phyloP scores from a whole-genome alignment of 2,888 invertebrate genomes.

The Eupeodes luniger region DNA sequence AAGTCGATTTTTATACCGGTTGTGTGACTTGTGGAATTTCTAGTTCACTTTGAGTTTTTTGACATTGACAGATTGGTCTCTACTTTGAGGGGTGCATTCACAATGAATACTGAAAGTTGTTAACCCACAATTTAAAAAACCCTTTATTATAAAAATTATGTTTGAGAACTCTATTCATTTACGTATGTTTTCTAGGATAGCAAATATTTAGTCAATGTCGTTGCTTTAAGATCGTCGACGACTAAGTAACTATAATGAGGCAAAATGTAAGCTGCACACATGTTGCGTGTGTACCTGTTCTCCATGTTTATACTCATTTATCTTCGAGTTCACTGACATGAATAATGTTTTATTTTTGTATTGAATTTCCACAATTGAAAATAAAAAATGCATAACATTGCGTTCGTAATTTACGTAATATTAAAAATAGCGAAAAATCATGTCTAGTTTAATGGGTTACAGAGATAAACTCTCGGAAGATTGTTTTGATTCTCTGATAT shows the following conservation, averaged over 20 bases:
- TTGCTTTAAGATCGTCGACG: neutral
- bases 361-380: neutral
- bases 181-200: neutral
- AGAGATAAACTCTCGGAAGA: neutral
- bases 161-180: neutral
- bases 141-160: neutral
- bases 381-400: conserved; percentile 9
- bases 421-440: conserved; percentile 3
- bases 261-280: neutral
- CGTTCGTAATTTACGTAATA: conserved; percentile 4
- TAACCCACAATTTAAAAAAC: too few species aligned
- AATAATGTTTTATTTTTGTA: neutral
- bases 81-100: too few species aligned
- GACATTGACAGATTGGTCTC: neutral
- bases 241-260: neutral
- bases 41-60: neutral
- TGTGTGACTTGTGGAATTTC: too few species aligned
- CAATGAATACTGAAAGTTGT: too few species aligned
- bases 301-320: neutral
- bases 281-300: conserved; percentile 8
- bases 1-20: too few species aligned
- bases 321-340: conserved; percentile 31
- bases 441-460: conserved; percentile 13
- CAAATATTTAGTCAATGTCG: conserved; percentile 30
- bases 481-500: too few species aligned